Conservation (phyloP, 2,797 vertebrate genomes). For the Xyrichtys novacula region DNA sequence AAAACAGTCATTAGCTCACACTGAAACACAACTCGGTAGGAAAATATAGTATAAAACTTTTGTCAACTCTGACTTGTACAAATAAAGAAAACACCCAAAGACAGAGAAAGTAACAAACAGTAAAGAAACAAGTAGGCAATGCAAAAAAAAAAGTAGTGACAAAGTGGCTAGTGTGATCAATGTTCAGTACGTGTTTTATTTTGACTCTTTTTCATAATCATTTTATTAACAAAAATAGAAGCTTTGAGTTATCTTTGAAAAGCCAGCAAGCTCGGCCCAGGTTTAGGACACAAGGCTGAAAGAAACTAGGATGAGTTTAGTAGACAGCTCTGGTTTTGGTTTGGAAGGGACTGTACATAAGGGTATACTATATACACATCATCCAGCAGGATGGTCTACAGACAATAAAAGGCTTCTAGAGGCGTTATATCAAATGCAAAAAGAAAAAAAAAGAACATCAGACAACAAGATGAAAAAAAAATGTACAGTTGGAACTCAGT, state of each 20-base stretch:
- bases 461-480: slow-evolving; percentile 60
- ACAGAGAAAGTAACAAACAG: slow-evolving; percentile 50
- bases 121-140: slow-evolving; percentile 72
- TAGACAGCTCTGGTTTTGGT: slow-evolving; percentile 81
- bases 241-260: slow-evolving; percentile 84
- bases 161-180: slow-evolving; percentile 86
- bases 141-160: slow-evolving; percentile 72
- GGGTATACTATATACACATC: slow-evolving; percentile 77
- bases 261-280: slow-evolving; percentile 75
- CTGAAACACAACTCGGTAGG: slow-evolving; percentile 80
- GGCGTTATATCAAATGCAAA: slow-evolving; percentile 72
- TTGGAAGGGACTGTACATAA: slow-evolving; percentile 77
- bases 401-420: slow-evolving; percentile 79
- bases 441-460: slow-evolving; percentile 44
- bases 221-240: slow-evolving; percentile 91
- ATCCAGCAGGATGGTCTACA: slow-evolving; percentile 70
- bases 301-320: slow-evolving; percentile 70
- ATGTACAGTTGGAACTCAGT: slow-evolving; percentile 54
- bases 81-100: slow-evolving; percentile 66
- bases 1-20: slow-evolving; percentile 71
- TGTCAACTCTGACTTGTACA: slow-evolving; percentile 76
- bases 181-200: slow-evolving; percentile 82
- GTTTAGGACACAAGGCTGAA: slow-evolving; percentile 55
- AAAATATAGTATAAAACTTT: slow-evolving; percentile 89
- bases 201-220: slow-evolving; percentile 71